Base-by-base conservation (phyloP, 2,888 invertebrate genomes). In the Drosophila macrothrix region DNA sequence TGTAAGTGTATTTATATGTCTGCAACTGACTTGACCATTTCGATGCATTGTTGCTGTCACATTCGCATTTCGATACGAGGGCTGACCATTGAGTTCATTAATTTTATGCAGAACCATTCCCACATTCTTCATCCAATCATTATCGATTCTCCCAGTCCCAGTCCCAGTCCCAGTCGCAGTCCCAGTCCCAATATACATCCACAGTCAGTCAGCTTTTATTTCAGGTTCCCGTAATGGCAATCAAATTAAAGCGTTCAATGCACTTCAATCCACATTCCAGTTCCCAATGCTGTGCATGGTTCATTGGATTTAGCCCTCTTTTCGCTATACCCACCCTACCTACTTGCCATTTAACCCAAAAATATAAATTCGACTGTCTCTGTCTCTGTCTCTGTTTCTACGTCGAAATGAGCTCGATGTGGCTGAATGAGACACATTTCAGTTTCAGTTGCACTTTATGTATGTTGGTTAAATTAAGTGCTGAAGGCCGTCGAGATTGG, bases 161-260 rank as follows among this genome's bases (percentile, higher is more conserved):
- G 33, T 54, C 35, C 16, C 50, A 56, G 55, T 64, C 29, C 12
- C 68, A 56, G 55, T 64, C 29, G 5, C 68, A 37, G 35, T 46
- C 14, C 25, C 66, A 61, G 39, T 53, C 39, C 28, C 67, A 71
- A 25, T 61, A 19, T 35, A n/a, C n/a, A 46, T 16, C 9, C 14
- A 4, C 53, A 41, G 46, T 49, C 46, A 53, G 59, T 72, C 67
- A 65, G 52, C 39, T 52, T 74, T 55, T 29, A 60, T 64, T 67
- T 73, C 49, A 59, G 39, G 41, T 58, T 43, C 12, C 33, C 33
- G 53, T 65, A 67, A 62, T 65, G 41, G 67, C 67, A 80, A 80
- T 74, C 70, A 68, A 82, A 79, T 76, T 82, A 75, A 78, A 74
- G 74, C 59, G 67, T 60, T 82, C 72, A 73, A 76, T 68, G 62